Evolutionary conservation across 2,797 vertebrate genomes (phyloP), one percentile per base, ranked within the genome.

Genomic region (Pelodytes ibericus): DNA sequence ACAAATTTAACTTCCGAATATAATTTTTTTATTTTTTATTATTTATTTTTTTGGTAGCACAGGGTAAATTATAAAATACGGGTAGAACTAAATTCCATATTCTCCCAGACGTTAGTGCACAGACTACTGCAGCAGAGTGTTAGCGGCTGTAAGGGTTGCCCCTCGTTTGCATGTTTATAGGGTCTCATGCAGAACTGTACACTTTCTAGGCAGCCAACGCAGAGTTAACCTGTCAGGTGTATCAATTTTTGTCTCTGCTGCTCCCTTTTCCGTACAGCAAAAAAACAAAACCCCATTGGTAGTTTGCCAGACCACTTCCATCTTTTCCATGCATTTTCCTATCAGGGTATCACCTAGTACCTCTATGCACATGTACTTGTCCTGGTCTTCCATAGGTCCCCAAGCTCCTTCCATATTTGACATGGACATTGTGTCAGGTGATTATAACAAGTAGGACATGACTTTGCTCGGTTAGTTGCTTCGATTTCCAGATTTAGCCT

Each of bases 171-270:
- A 85, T 88, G 85, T 90, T 87, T 87, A 91, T 85, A 89, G 85
- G 86, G 81, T 88, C 85, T 90, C 85, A 82, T 82, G 77, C 81
- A 86, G 84, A 81, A 84, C 81, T 47, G 77, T 49, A 78, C 81
- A 83, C 83, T 78, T 81, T 80, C 59, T 80, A 88, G 87, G 87
- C 87, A 88, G 75, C 65, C 74, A 80, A 78, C 84, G 81, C 84
- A 88, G 89, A 86, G 84, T 74, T 83, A 87, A 85, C 69, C 84
- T 86, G 86, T 89, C 86, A 87, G 85, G 85, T 81, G 82, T 81
- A 86, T 89, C 90, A 88, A 87, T 89, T 91, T 89, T 84, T 61
- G 70, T 83, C 79, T 82, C 86, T 86, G 84, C 88, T 86, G 89
- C 84, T 87, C 81, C 36, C 15, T 80, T 87, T 88, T 89, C 82